Evolutionary conservation across 2,888 invertebrate species (phyloP), one percentile per base, ranked within the genome.

Genomic region (Achlya flavicornis): DNA sequence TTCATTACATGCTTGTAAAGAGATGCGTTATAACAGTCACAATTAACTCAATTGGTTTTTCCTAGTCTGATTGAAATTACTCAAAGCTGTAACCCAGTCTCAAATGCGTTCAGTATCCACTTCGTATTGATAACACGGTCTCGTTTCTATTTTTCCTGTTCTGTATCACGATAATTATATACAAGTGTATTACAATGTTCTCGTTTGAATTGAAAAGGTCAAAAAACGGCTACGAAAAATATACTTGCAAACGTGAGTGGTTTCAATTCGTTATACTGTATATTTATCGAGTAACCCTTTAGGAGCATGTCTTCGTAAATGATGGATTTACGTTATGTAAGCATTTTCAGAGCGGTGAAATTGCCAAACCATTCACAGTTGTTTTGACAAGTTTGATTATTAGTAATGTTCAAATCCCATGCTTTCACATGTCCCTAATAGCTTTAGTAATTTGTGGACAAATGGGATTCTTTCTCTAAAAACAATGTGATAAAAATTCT

Each of bases 111-210:
- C 10, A 19, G 19, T 19, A 53, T 53, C 10, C 53, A 53, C 19
- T 53, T 53, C 19, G 53, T 53, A 53, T 19, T 19, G 53, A 53
- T 53, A 53, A 53, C 53, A 53, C 19, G n/a, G 5, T 53, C 53
- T n/a, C 53, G 53, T 19, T 53, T 19, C 53, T 53, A 53, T 19
- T 53, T 53, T 53, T 53, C 53, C 53, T 53, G 53, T 53, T 19
- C 19, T 1, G 53, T 53, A 53, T 53, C 10, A 53, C 53, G 53
- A 53, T 53, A 53, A 53, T 48, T 48, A 16, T 10, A 53, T 53
- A 19, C 53, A 19, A 19, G 19, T n/a, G 53, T 53, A 53, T n/a
- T 53, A 53, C 53, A 53, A 53, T 53, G 16, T 53, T 16, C n/a
- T 46, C 48, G 48, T 16, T 53, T 16, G 53, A 19, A 53, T 53